Percentiles rank a stretch among this genome's conserved stretches.
phyloP scores from a whole-genome alignment of 2,888 invertebrate species.

The Spilarctia lutea region DNA sequence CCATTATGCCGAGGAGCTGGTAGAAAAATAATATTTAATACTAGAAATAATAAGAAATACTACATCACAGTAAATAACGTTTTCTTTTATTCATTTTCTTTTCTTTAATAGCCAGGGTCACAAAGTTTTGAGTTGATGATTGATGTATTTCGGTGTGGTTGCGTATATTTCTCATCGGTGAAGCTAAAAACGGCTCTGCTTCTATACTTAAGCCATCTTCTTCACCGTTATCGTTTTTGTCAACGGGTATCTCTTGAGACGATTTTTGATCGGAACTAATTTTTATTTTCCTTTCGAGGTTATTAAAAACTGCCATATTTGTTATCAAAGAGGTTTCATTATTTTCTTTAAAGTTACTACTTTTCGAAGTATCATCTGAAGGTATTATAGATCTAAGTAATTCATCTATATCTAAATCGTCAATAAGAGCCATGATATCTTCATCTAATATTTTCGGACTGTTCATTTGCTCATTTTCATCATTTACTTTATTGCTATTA shows the following conservation, averaged over 20 bases:
- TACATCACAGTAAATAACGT: slow-evolving; percentile 7
- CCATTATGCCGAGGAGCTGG: too few species aligned
- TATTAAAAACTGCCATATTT: not conserved
- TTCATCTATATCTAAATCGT: slow-evolving; percentile 9
- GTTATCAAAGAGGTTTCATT: not conserved
- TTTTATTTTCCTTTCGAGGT: not conserved
- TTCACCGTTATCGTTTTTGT: not conserved
- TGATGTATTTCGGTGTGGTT: not conserved
- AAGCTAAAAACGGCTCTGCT: not conserved
- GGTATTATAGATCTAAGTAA: not conserved
- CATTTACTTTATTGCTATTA: not conserved
- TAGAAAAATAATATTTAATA: too few species aligned
- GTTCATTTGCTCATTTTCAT: not conserved
- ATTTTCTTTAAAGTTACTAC: not conserved
- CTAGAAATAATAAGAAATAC: too few species aligned
- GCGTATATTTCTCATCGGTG: not conserved
- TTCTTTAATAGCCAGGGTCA: slow-evolving; percentile 8
- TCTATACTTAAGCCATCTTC: slow-evolving; percentile 4
- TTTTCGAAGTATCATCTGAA: not conserved
- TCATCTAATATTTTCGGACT: not conserved
- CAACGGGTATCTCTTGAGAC: not conserved
- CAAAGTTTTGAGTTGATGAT: not conserved
- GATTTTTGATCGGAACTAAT: not conserved
- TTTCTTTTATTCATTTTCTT: not conserved
- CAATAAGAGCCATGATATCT: not conserved